Conservation (phyloP, 2,113 vertebrate species). For the Hiodon alosoides region DNA sequence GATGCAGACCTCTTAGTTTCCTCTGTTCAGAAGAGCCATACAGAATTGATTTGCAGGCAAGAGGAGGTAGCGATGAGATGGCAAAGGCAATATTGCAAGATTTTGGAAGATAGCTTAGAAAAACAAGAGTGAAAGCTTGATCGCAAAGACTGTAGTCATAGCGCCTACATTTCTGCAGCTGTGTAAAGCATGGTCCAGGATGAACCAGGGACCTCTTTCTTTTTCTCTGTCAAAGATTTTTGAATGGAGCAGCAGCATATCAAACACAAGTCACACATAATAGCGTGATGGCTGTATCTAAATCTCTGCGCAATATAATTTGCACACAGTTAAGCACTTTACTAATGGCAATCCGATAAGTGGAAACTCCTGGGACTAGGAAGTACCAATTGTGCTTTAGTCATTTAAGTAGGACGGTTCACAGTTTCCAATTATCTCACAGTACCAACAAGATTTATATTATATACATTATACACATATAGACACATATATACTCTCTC, state of each 20-base stretch:
- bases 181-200: not conserved
- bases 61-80: constrained; percentile 35
- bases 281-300: too few species aligned
- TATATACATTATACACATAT: too few species aligned
- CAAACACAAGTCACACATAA: too few species aligned
- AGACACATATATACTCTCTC: too few species aligned
- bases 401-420: constrained; percentile 1
- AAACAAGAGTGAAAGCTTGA: not conserved
- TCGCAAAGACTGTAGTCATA: not conserved
- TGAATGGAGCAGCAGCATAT: not conserved
- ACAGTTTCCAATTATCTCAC: constrained; percentile 40
- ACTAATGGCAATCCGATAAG: not conserved
- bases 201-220: too few species aligned
- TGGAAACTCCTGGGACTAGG: not conserved
- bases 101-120: not conserved
- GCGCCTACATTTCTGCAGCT: not conserved
- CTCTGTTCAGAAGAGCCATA: not conserved
- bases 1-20: too few species aligned
- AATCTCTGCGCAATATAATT: too few species aligned
- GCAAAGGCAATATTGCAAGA: not conserved
- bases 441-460: constrained; percentile 22
- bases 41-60: not conserved
- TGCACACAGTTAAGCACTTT: not conserved
- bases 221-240: too few species aligned
- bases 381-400: constrained; percentile 48